phyloP scores from a whole-genome alignment of 2,113 vertebrate genomes.

The Myiagra hebetior region DNA sequence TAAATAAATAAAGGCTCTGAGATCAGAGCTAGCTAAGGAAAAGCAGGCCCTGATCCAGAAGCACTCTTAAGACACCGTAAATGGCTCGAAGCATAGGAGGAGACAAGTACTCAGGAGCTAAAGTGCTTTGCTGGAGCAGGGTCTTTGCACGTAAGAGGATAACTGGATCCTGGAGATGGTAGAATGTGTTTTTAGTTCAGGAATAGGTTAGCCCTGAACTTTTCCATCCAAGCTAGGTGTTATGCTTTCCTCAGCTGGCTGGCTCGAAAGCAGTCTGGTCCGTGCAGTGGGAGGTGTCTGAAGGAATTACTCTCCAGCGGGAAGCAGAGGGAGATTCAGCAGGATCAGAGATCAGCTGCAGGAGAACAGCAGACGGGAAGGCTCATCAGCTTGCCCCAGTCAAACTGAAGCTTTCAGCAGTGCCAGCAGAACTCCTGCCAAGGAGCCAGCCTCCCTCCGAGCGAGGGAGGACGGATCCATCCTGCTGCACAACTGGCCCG shows the following conservation, averaged over 20 bases:
- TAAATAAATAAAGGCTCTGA: not conserved
- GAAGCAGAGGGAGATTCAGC: not conserved
- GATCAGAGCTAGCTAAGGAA: not conserved
- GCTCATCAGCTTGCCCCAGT: not conserved
- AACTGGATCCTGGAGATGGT: not conserved
- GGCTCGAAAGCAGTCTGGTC: not conserved
- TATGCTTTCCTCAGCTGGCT: not conserved
- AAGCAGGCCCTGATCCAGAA: not conserved
- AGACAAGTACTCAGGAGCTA: not conserved
- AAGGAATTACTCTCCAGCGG: not conserved
- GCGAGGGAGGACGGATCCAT: not conserved
- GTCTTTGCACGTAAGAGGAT: not conserved
- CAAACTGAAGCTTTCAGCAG: not conserved
- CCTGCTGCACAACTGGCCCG: not conserved
- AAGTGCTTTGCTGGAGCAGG: not conserved
- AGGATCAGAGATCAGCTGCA: conserved; percentile 14
- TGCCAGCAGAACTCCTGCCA: not conserved
- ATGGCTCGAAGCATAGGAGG: not conserved
- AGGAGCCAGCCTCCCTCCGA: not conserved
- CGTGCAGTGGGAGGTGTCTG: not conserved
- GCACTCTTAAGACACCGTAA: not conserved
- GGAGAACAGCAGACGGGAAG: not conserved
- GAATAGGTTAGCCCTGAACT: not conserved
- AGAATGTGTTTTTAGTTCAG: not conserved
- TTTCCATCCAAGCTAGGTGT: not conserved